phyloP scores from a whole-genome alignment of 2,888 invertebrate species.

The Cantharis flavilabris region DNA sequence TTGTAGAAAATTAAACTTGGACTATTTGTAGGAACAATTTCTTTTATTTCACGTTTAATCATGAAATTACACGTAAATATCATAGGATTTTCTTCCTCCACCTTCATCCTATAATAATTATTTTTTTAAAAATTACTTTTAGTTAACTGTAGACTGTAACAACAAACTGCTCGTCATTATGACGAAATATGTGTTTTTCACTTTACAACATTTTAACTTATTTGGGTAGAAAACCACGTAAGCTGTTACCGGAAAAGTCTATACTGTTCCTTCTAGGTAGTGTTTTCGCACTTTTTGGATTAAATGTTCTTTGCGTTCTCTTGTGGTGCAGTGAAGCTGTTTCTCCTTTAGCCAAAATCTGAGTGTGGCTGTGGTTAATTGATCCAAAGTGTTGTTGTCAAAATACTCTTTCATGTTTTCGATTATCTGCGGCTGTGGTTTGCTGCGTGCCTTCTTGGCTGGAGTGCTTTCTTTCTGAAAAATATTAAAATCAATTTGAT shows the following conservation, averaged over 20 bases:
- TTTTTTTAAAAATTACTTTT: background rate
- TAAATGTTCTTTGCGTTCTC: constrained; percentile 37
- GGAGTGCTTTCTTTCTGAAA: constrained; percentile 9
- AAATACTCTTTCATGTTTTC: constrained; percentile 38
- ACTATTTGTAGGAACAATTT: background rate
- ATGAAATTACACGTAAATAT: background rate
- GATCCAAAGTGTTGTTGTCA: constrained; percentile 34
- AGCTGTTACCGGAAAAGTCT: background rate
- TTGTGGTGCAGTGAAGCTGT: constrained; percentile 34
- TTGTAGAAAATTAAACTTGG: background rate
- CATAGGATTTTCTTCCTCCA: background rate
- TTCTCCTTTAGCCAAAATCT: constrained; percentile 36
- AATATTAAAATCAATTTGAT: background rate
- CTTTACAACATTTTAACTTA: background rate
- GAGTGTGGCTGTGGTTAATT: constrained; percentile 36
- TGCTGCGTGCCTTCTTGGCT: constrained; percentile 34
- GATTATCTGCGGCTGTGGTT: constrained; percentile 32
- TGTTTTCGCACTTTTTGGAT: constrained; percentile 35
- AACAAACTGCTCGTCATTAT: background rate
- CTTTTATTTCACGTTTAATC: background rate
- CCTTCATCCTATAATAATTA: background rate
- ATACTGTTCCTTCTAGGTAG: constrained; percentile 16
- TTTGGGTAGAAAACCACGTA: too few relatives aligned
- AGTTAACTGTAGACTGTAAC: background rate
- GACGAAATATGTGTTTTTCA: background rate